Evolutionary conservation across 2,113 vertebrate genomes (phyloP), one percentile per base, ranked within the genome.

Genomic region (Anthoscopus minutus): DNA sequence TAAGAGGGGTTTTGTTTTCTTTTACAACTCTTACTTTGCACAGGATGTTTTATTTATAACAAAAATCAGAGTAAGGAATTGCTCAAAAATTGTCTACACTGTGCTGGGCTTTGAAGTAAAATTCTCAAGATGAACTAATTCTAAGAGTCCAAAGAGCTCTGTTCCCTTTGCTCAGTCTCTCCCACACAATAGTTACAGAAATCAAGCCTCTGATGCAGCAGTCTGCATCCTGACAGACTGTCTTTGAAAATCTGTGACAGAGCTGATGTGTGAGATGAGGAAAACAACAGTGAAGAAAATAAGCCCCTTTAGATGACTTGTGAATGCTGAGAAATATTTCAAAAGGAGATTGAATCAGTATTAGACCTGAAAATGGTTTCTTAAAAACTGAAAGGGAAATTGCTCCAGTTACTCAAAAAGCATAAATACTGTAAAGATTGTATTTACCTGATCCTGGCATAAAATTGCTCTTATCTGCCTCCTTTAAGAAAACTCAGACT

Each of bases 241-340:
- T 7, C 88, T 94, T 60, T 88, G 67, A 85, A 93, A 86, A 58
- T 50, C 66, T 92, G 12, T 40, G 62, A 71, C 86, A 88, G 47
- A 90, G 57, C 37, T 48, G 64, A 81, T 71, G 64, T 76, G 66
- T 22, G 45, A 81, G 88, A 89, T 62, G 84, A 81, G 33, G 48
- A 88, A 95, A 94, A 94, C 57, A 95, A 76, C 78, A 71, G 44
- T 4, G 44, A 90, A 78, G 93, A 92, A 94, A 89, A 94, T 79
- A 93, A 86, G 23, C 44, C 60, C 66, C 65, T 90, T 90, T 16
- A 70, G 66, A 73, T 42, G 54, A 78, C 37, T 92, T 67, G 31
- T 71, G 56, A 88, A 81, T 64, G 56, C 67, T 78, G 76, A 62
- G 78, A 88, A 86, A 40, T 62, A 66, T 93, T 94, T 93, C 70